phyloP scores from a whole-genome alignment of 64 coral and sea anemone genomes.

The Orbicella faveolata region DNA sequence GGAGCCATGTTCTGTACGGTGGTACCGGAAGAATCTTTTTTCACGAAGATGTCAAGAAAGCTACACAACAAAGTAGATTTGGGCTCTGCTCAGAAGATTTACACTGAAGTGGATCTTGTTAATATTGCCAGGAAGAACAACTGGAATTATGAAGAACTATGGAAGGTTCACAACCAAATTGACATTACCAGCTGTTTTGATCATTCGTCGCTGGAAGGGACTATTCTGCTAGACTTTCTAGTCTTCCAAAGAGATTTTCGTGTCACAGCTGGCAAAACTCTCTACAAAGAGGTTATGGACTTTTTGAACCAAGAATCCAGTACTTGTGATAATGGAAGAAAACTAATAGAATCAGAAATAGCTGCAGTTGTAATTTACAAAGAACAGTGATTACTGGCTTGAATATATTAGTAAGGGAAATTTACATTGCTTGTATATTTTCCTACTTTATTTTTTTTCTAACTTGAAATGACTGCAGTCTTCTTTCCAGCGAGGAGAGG shows the following conservation, averaged over 20 bases:
- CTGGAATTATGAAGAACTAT: conserved; percentile 26
- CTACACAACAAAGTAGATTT: conserved; percentile 29
- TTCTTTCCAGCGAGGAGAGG: too few relatives aligned
- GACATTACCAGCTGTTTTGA: conserved; percentile 60
- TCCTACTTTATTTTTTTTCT: too few relatives aligned
- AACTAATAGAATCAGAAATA: neutral
- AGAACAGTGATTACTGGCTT: too few relatives aligned
- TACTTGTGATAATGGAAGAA: conserved; percentile 3
- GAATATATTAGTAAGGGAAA: too few relatives aligned
- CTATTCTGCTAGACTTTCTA: conserved; percentile 48
- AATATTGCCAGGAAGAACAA: conserved; percentile 17
- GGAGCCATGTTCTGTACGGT: conserved; percentile 48
- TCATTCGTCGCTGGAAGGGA: conserved; percentile 24
- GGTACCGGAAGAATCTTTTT: conserved; percentile 28
- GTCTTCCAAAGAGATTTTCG: conserved; percentile 43
- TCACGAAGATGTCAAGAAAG: conserved; percentile 38
- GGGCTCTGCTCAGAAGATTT: conserved; percentile 32
- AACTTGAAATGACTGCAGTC: too few relatives aligned
- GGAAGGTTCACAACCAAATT: neutral
- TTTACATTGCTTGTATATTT: too few relatives aligned
- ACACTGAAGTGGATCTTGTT: conserved; percentile 33
- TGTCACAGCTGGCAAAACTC: neutral
- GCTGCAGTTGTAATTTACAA: neutral
- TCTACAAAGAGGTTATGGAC: conserved; percentile 16
- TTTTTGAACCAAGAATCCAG: conserved; percentile 37